phyloP scores from a whole-genome alignment of 2,113 vertebrate genomes.

The Nesogale talazaci region DNA sequence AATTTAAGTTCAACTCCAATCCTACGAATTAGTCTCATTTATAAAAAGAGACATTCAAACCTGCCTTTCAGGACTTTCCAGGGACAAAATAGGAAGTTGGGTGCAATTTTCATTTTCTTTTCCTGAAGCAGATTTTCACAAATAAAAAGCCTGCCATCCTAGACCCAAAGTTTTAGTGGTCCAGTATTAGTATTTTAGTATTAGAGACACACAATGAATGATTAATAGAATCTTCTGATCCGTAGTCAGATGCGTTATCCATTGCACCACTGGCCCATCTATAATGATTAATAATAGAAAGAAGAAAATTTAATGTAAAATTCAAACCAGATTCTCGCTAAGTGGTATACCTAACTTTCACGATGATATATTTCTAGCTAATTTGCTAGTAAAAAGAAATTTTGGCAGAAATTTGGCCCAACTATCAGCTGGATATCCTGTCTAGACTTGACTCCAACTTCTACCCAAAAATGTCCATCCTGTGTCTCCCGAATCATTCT shows the following conservation, averaged over 20 bases:
- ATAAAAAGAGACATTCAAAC: neutral
- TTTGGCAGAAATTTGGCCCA: constrained; percentile 28
- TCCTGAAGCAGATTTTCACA: neutral
- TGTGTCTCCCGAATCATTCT: neutral
- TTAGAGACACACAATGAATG: neutral
- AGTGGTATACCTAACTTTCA: neutral
- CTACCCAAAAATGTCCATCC: neutral
- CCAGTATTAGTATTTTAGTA: too few species aligned
- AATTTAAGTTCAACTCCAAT: neutral
- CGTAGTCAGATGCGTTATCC: too few species aligned
- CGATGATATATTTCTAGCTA: constrained; percentile 52
- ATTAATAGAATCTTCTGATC: too few species aligned
- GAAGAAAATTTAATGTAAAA: constrained; percentile 10
- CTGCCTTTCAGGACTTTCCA: neutral
- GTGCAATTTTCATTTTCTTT: neutral
- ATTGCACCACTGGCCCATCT: too few species aligned
- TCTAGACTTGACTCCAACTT: constrained; percentile 60
- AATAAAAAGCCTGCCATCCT: neutral
- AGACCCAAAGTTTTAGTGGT: neutral
- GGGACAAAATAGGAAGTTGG: neutral
- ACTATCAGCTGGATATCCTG: constrained; percentile 44
- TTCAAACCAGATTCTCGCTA: neutral
- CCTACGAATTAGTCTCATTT: neutral
- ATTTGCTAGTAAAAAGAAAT: constrained; percentile 23
- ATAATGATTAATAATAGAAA: too few species aligned